Base-by-base conservation (phyloP, 2,113 vertebrate species). In the Patagioenas fasciata region DNA sequence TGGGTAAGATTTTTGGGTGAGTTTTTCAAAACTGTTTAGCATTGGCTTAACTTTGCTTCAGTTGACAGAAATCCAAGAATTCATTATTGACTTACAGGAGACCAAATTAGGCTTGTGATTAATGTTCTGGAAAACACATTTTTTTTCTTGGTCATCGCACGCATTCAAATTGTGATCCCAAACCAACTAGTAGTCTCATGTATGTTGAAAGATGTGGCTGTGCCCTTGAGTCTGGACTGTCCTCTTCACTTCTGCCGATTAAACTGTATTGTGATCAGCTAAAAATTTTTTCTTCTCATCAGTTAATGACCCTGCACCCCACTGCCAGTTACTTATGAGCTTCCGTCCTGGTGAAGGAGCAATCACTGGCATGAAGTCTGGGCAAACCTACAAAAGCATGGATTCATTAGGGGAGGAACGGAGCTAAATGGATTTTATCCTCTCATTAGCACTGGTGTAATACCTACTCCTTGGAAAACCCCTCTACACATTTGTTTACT, bases 31-130 rank as follows among this genome's bases (percentile, higher is more conserved):
- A 64, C 60, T 48, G 61, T 80, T 96, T 95, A 92, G 38, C 44
- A 50, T 48, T 95, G 88, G 64, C 56, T 94, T 94, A 86, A 88
- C 56, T 93, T 91, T 71, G 56, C 79, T 93, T 88, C 90, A 64
- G 86, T 88, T 95, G 89, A 96, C 51, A 94, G 67, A 85, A 85
- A 74, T 80, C 79, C 88, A 96, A 66, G 85, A 96, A 94, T 88
- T 93, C 53, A 18, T 93, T 91, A 95, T 74, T 90, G 95, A 94
- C 72, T 84, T 91, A 62, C 24, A 78, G 72, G 72, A 94, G 67
- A 88, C 20, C 48, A 93, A 96, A 94, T 83, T 58, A 88, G 56
- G 64, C 24, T 92, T 88, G 74, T 48, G 66, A 89, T 89, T 62
- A 91, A 81, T 80, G 54, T 74, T 93, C 91, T 88, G 72, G 88